phyloP scores from a whole-genome alignment of 2,113 vertebrate species.

The Corythaixoides concolor region DNA sequence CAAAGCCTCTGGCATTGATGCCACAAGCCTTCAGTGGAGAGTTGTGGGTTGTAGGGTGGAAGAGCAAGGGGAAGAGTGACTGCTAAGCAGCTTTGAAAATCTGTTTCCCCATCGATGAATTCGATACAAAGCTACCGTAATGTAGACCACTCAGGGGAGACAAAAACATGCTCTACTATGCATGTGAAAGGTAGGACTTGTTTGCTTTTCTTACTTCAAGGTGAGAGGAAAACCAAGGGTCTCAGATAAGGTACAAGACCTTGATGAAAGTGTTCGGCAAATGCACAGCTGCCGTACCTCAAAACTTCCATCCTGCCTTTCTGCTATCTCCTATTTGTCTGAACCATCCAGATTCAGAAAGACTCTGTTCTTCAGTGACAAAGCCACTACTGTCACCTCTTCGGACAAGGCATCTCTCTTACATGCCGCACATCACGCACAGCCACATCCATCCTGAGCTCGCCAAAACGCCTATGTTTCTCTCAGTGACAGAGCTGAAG shows the following conservation, averaged over 20 bases:
- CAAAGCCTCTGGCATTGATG: background rate
- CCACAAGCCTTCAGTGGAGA: background rate
- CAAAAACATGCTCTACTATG: background rate
- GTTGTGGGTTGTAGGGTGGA: background rate
- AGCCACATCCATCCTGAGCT: background rate
- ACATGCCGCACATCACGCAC: background rate
- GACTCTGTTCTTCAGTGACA: background rate
- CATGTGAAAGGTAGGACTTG: background rate
- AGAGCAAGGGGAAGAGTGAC: background rate
- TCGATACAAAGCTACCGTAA: background rate
- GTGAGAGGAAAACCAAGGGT: background rate
- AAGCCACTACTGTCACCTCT: background rate
- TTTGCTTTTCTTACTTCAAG: background rate
- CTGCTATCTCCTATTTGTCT: background rate
- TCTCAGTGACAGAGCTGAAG: background rate
- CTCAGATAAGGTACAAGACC: background rate
- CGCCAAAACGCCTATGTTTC: background rate
- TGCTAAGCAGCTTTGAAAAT: background rate
- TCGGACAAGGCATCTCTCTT: background rate
- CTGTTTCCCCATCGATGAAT: background rate
- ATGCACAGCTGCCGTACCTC: background rate
- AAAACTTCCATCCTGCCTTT: background rate
- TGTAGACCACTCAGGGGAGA: background rate
- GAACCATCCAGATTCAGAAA: background rate
- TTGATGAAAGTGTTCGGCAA: background rate